Conservation (phyloP, 2,888 invertebrate genomes). For the Tiliacea citrago region DNA sequence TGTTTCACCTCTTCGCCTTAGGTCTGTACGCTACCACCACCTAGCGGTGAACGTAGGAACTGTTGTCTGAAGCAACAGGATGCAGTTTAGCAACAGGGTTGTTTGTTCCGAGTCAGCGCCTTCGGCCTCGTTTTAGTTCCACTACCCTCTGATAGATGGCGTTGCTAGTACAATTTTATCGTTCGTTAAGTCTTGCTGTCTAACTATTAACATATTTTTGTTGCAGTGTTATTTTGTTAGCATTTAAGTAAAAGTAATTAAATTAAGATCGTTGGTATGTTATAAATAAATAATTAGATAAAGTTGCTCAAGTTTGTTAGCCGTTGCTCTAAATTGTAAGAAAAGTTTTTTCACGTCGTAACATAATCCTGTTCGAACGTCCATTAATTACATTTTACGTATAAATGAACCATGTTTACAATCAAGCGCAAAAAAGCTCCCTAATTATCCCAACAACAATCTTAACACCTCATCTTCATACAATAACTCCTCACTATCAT, state of each 20-base stretch:
- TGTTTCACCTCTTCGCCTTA: slow-evolving; percentile 15
- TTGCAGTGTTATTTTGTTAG: neutral
- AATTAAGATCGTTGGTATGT: neutral
- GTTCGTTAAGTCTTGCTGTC: neutral
- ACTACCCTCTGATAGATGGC: slow-evolving; percentile 64
- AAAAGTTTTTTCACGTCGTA: neutral
- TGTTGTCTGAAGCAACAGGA: slow-evolving; percentile 35
- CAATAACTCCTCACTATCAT: slow-evolving; percentile 39
- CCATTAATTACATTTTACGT: no score
- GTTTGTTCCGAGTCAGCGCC: slow-evolving; percentile 4
- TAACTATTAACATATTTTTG: neutral
- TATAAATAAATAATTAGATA: neutral
- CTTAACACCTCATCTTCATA: slow-evolving; percentile 47
- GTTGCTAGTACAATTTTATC: slow-evolving; percentile 15
- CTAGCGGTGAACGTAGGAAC: slow-evolving; percentile 52
- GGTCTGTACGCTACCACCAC: slow-evolving; percentile 18
- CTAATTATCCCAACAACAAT: slow-evolving; percentile 28
- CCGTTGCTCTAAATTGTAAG: no score
- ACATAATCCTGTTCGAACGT: neutral
- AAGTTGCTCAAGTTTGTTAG: neutral
- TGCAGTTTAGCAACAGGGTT: slow-evolving; percentile 10
- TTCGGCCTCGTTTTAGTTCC: slow-evolving; percentile 29
- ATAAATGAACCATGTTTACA: slow-evolving; percentile 14
- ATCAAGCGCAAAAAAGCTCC: slow-evolving; percentile 21
- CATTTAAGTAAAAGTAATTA: neutral